phyloP scores from a whole-genome alignment of 2,113 vertebrate species.

The Salvator merianae region DNA sequence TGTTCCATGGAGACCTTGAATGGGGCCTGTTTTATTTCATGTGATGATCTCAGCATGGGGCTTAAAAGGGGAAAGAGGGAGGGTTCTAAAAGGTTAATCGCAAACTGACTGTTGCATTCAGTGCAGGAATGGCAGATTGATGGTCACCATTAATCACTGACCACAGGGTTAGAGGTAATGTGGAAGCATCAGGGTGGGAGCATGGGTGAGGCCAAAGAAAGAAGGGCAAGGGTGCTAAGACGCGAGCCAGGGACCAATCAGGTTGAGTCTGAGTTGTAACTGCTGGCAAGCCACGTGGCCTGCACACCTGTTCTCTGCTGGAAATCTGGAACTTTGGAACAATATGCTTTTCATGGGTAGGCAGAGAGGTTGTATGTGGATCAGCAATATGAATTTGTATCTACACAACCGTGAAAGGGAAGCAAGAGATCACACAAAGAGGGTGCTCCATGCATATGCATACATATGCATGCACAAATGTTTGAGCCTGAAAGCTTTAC shows the following conservation, averaged over 20 bases:
- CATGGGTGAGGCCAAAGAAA: background rate
- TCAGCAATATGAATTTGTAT: background rate
- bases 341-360: background rate
- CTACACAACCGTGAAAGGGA: too few relatives aligned
- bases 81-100: slow-evolving; percentile 64
- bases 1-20: slow-evolving; percentile 6
- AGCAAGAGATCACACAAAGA: background rate
- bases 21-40: slow-evolving; percentile 51
- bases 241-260: background rate
- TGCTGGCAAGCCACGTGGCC: fast-evolving
- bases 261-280: background rate
- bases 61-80: slow-evolving; percentile 20
- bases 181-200: background rate
- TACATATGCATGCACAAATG: background rate
- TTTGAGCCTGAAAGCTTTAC: background rate
- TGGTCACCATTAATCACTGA: slow-evolving; percentile 67
- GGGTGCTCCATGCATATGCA: background rate
- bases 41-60: slow-evolving; percentile 56
- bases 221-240: slow-evolving; percentile 21
- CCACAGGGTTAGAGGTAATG: slow-evolving; percentile 37
- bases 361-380: background rate
- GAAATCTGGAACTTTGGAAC: background rate
- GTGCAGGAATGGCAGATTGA: slow-evolving; percentile 56
- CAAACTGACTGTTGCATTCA: slow-evolving; percentile 56
- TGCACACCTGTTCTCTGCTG: slow-evolving; percentile 29